phyloP scores from a whole-genome alignment of 1,140 invertebrate genomes.

The Papilio aristodemus region DNA sequence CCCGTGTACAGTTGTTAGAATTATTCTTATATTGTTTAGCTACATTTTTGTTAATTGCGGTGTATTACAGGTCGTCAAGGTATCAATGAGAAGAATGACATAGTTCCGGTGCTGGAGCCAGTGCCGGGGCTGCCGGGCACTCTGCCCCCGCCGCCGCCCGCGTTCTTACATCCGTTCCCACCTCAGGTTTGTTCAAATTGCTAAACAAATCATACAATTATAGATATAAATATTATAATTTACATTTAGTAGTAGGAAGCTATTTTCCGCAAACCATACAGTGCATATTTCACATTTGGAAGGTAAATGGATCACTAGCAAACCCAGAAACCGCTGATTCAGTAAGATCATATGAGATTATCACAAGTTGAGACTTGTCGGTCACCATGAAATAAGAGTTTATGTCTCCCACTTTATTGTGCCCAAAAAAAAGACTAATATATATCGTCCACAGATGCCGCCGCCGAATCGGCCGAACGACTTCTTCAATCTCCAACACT shows the following conservation, averaged over 20 bases:
- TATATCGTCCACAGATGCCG: conserved; percentile 76
- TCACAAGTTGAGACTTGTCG: too few relatives aligned
- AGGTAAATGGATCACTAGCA: too few relatives aligned
- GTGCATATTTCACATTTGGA: too few relatives aligned
- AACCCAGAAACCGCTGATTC: not conserved
- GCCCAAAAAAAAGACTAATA: too few relatives aligned
- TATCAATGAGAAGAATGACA: conserved; percentile 72
- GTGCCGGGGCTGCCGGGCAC: conserved; percentile 92
- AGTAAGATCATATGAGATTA: too few relatives aligned
- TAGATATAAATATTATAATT: not conserved
- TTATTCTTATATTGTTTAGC: too few relatives aligned
- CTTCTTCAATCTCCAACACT: conserved; percentile 88
- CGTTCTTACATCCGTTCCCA: conserved; percentile 70
- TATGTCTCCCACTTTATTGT: too few relatives aligned
- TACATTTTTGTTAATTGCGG: conserved; percentile 10
- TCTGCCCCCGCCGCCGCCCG: conserved; percentile 89
- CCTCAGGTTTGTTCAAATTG: conserved; percentile 73
- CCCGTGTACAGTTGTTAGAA: too few relatives aligned
- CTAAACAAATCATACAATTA: not conserved
- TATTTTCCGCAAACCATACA: too few relatives aligned
- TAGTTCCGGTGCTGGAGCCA: conserved; percentile 85
- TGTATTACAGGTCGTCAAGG: conserved; percentile 67
- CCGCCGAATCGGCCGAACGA: conserved; percentile 90
- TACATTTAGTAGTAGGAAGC: too few relatives aligned
- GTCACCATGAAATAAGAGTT: too few relatives aligned